A percentile compares a stretch with the other conserved stretches of the same genome.
These are phyloP conservation scores for pig (Sus scrofa) DNA, from an alignment of 2,113 vertebrate genomes.

Conservation along the genomic window DNA sequence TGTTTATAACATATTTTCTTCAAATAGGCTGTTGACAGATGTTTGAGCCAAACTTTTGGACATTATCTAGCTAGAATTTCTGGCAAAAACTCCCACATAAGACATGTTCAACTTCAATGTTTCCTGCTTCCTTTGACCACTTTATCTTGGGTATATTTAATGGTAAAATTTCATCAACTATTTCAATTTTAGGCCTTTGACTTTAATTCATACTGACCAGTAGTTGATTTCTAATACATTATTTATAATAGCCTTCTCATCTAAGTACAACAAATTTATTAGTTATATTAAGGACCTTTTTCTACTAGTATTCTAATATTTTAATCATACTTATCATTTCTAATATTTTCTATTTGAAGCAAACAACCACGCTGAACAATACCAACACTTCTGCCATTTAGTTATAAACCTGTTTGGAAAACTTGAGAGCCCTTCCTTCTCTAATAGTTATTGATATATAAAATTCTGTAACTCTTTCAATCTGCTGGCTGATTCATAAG, in stretches of 20 bases:
- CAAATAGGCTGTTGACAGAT: neutral
- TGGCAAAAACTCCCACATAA: neutral
- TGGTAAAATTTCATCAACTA: neutral
- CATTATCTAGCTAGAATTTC: neutral
- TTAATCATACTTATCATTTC: neutral
- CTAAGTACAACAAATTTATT: neutral
- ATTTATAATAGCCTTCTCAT: neutral
- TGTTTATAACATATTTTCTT: neutral
- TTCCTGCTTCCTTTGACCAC: neutral
- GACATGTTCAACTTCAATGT: neutral
- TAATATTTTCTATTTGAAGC: neutral
- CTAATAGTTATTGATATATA: neutral
- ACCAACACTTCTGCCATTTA: neutral
- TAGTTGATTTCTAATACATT: neutral
- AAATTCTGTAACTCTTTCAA: neutral
- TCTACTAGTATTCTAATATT: neutral
- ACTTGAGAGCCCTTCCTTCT: neutral
- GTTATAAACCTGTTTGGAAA: neutral
- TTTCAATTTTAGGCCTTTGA: neutral
- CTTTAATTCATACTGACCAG: neutral
- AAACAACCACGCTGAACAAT: neutral
- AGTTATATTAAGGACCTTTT: neutral
- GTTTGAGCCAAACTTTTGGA: neutral
- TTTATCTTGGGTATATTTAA: neutral
- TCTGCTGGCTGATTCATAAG: neutral